Conservation (phyloP, 2,113 vertebrate species). For the Uropsilus gracilis region DNA sequence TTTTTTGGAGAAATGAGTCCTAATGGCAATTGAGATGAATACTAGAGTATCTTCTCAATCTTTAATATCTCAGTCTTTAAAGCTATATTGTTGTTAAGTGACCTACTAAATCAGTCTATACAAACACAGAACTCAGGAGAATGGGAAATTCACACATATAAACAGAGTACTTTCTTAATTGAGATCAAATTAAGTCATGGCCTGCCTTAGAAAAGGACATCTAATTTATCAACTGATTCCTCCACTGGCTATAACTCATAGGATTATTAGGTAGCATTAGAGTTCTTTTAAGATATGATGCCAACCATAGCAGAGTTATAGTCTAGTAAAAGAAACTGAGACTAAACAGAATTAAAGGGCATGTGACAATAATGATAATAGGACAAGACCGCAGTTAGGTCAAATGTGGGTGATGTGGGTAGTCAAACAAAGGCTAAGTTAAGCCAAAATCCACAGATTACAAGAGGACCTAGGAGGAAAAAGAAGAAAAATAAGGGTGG, state of each 20-base stretch:
- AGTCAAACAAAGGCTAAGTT: background rate
- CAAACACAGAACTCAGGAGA: slow-evolving; percentile 32
- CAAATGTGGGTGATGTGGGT: background rate
- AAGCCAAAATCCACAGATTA: background rate
- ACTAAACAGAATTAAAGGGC: background rate
- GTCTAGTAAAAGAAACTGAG: background rate
- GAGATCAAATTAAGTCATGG: slow-evolving; percentile 39
- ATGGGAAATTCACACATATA: background rate
- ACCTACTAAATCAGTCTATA: slow-evolving; percentile 12
- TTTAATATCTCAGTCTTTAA: slow-evolving; percentile 6
- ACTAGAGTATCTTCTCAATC: background rate
- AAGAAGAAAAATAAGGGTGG: background rate
- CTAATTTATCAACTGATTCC: background rate
- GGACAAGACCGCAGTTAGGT: background rate
- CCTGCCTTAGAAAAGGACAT: background rate
- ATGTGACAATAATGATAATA: background rate
- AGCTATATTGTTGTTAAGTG: background rate
- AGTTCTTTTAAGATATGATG: background rate
- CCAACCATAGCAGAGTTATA: background rate
- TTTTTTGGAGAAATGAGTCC: slow-evolving; percentile 39
- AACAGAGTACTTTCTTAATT: background rate
- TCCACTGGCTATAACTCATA: background rate
- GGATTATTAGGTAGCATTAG: background rate
- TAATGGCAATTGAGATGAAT: background rate
- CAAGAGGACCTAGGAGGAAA: background rate